A percentile compares a stretch with the other conserved stretches of the same genome.
Evolutionary conservation across 2,113 vertebrate genomes (phyloP).

Genomic region (Vombatus ursinus): DNA sequence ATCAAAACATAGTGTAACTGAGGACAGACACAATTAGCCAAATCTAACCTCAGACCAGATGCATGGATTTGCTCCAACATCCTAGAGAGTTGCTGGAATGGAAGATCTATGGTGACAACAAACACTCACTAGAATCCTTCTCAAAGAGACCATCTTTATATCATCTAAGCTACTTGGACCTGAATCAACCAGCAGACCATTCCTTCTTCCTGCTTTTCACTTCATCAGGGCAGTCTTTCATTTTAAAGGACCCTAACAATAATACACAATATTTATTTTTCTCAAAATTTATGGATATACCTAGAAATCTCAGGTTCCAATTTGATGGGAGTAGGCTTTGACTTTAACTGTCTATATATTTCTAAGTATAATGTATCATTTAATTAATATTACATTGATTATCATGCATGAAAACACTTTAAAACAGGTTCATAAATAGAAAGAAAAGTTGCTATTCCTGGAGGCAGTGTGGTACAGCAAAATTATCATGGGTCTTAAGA

Average conservation of each 20-base stretch:
- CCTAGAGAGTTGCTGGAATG: constrained; percentile 1
- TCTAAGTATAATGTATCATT: constrained; percentile 28
- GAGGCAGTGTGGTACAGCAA: neutral
- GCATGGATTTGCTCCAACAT: constrained; percentile 11
- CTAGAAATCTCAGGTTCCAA: constrained; percentile 52
- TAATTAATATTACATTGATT: constrained; percentile 21
- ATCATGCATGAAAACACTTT: constrained; percentile 36
- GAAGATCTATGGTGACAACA: constrained; percentile 19
- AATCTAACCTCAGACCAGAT: constrained; percentile 35
- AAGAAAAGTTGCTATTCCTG: constrained; percentile 24
- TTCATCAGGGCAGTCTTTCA: neutral
- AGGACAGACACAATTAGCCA: constrained; percentile 3
- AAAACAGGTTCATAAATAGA: constrained; percentile 25
- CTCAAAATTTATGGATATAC: constrained; percentile 43
- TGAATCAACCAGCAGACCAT: neutral
- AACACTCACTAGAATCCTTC: neutral
- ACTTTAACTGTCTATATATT: constrained; percentile 53
- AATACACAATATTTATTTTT: constrained; percentile 64
- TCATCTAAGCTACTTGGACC: constrained; percentile 25
- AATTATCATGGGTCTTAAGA: too few species aligned
- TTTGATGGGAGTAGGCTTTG: constrained; percentile 26
- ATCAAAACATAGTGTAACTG: neutral
- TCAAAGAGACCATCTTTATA: constrained; percentile 34
- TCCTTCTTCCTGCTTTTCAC: neutral
- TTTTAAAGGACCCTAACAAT: constrained; percentile 1